phyloP scores from a whole-genome alignment of 1,140 invertebrate species.

The Stenopsyche tienmushanensis region DNA sequence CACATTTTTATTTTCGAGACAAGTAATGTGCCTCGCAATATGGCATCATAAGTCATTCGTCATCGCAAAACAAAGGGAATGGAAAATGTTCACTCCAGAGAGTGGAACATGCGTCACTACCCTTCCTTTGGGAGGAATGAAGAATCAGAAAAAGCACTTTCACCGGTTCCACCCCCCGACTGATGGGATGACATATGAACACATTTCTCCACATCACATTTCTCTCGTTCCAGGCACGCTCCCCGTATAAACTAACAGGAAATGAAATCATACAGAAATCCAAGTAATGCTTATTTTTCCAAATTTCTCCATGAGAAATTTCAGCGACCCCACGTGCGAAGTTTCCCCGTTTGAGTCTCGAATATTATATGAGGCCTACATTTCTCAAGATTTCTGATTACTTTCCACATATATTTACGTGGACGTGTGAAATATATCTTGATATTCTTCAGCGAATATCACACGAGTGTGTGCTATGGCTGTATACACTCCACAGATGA shows the following conservation, averaged over 20 bases:
- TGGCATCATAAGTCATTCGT: neutral
- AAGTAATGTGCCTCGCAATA: neutral
- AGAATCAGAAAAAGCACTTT: slow-evolving; percentile 30
- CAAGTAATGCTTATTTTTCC: neutral
- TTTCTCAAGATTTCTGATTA: neutral
- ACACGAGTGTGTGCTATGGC: no score
- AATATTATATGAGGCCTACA: neutral
- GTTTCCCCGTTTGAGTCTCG: neutral
- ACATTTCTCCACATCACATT: slow-evolving; percentile 13
- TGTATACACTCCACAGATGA: no score
- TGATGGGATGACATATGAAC: slow-evolving; percentile 9
- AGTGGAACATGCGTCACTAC: neutral
- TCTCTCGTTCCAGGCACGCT: neutral
- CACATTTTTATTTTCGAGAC: neutral
- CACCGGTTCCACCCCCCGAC: neutral
- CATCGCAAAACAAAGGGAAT: slow-evolving; percentile 8
- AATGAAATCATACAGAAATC: neutral
- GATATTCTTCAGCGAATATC: neutral
- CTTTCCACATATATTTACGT: neutral
- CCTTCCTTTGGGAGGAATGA: neutral
- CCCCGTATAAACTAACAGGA: neutral
- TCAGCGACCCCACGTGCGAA: neutral
- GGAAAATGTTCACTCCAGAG: slow-evolving; percentile 5
- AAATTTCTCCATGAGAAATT: no score
- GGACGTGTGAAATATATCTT: neutral